Conservation (phyloP, 2,888 invertebrate genomes). For the Tigriopus californicus region DNA sequence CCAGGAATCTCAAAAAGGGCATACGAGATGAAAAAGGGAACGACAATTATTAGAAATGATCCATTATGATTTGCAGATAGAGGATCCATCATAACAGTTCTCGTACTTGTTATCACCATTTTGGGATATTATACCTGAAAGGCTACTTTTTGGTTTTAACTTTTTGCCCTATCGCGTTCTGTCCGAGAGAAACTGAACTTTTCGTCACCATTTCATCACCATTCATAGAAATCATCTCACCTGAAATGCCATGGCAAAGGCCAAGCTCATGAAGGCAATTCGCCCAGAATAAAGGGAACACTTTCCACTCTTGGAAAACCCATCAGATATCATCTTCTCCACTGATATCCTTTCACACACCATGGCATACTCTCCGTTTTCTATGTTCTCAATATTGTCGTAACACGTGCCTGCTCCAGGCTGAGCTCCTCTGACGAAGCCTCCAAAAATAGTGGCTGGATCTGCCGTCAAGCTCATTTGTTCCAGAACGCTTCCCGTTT, state of each 20-base stretch:
- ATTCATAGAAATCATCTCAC: too few relatives aligned
- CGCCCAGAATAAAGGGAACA: neutral
- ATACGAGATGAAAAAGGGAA: too few relatives aligned
- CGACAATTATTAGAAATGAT: too few relatives aligned
- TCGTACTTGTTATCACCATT: too few relatives aligned
- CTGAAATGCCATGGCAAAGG: slow-evolving; percentile 4
- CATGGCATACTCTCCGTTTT: neutral
- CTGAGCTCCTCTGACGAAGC: neutral
- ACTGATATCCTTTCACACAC: slow-evolving; percentile 2
- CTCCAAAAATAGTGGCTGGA: neutral
- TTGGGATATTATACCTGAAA: too few relatives aligned
- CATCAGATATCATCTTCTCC: slow-evolving; percentile 1
- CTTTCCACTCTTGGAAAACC: neutral
- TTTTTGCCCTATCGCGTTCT: too few relatives aligned
- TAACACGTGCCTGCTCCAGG: neutral
- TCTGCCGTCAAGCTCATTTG: neutral
- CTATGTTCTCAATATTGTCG: neutral
- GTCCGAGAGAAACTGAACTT: too few relatives aligned
- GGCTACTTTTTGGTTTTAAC: too few relatives aligned
- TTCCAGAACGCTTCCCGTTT: neutral
- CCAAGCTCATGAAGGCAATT: neutral
- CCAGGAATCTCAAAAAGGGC: too few relatives aligned
- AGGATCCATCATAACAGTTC: too few relatives aligned
- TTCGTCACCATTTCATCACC: too few relatives aligned
- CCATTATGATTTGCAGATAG: too few relatives aligned